Conservation (phyloP, 2,797 vertebrate genomes). For the Crenuchus spilurus region DNA sequence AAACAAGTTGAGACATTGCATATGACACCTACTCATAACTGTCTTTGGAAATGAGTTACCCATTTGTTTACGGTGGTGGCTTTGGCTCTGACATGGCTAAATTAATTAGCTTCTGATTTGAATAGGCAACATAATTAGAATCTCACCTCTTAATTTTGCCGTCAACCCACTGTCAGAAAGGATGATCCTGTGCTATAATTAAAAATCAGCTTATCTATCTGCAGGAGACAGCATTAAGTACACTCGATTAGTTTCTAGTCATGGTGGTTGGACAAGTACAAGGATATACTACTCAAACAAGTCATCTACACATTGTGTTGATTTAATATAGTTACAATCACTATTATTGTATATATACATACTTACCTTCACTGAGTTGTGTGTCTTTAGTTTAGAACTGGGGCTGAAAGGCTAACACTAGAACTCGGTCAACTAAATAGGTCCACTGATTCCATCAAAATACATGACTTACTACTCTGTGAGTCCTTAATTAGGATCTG, state of each 20-base stretch:
- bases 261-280: background rate
- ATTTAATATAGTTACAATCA: too few species aligned
- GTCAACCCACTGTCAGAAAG: slow-evolving; percentile 35
- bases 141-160: slow-evolving; percentile 32
- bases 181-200: slow-evolving; percentile 46
- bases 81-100: slow-evolving; percentile 49
- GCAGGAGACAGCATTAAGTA: slow-evolving; percentile 17
- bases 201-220: slow-evolving; percentile 51
- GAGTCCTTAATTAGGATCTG: too few species aligned
- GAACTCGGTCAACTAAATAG: too few species aligned
- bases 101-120: slow-evolving; percentile 51
- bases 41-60: slow-evolving; percentile 27
- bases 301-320: too few species aligned
- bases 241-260: slow-evolving; percentile 1
- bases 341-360: too few species aligned
- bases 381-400: too few species aligned
- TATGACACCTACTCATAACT: slow-evolving; percentile 29
- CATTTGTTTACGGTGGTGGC: slow-evolving; percentile 47
- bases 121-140: slow-evolving; percentile 53
- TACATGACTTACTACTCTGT: too few species aligned
- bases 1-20: slow-evolving; percentile 19
- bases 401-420: too few species aligned
- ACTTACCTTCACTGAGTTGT: too few species aligned
- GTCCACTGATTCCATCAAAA: too few species aligned
- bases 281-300: too few species aligned